Base-by-base conservation (phyloP, 2,797 vertebrate species). In the Coregonus suidteri region DNA sequence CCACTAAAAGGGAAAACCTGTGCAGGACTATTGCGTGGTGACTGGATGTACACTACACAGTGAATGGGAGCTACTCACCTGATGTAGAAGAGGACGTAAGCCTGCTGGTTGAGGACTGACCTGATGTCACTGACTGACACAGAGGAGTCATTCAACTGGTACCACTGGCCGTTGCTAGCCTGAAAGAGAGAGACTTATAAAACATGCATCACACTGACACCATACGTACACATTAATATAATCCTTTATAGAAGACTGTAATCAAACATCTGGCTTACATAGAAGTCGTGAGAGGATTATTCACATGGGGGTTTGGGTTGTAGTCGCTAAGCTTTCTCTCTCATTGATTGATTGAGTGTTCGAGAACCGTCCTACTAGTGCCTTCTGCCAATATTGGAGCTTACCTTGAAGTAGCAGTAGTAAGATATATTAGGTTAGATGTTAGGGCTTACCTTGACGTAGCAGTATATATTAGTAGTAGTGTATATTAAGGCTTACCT, bases 1-100 rank as follows among this genome's bases (percentile, higher is more conserved):
- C 18, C 13, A n/a, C 59, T 56, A 18, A 25, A 64, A 25, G 41
- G 41, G 41, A 4, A 11, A 18, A 64, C 6, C 20, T 25, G 9
- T 25, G 7, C 25, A 64, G 41, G 9, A 47, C 41, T 47, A 9
- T 11, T 47, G 9, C 41, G 9, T 47, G 59, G 25, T 25, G 7
- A 25, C 16, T 13, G n/a, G 5, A 6, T 6, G 6, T 11, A 15
- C 9, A 41, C 6, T 41, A 41, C 37, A 41, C 37, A 41, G 37
- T 13, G 9, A 47, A 47, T 47, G 41, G 41, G 9, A 47, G 30
- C 1, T 62, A 87, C 90, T 89, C 93, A 99, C 98, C 96, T 97
- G 91, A 97, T 96, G 87, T 99, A 99, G 91, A 99, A 99, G 6
- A 99, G 95, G 13, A 99, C 94, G 0, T 99, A 99, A 35, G 98